Base-by-base conservation (phyloP, 2,888 invertebrate genomes). In the Elmis aenea region DNA sequence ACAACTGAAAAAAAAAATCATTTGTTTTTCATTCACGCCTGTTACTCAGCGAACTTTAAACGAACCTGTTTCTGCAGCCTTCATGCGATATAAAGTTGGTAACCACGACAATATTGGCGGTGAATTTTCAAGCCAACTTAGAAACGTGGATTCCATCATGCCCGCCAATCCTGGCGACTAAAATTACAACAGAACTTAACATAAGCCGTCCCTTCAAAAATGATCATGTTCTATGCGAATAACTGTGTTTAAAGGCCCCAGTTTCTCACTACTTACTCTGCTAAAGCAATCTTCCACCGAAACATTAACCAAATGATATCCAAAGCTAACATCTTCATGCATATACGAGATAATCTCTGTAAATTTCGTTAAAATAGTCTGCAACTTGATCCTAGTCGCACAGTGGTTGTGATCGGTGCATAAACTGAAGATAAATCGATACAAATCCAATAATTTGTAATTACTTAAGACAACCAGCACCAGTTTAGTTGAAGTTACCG, bases 331-430 rank as follows among this genome's bases (percentile, higher is more conserved):
- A 43, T 72, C 72, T 60, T 79, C 79, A 24, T 80, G 81, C 22
- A 85, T 63, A 61, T 77, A 79, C 46, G 73, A 71, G 54, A 76
- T 65, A 62, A 77, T 52, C 68, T 77, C 69, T 5, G 77, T 74
- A 13, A 86, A 67, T 59, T 81, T 78, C 10, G 72, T 67, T 41
- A 88, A 62, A 32, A 87, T 62, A 1, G 73, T 70, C 2, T 77
- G 72, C 29, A 88, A 66, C 16, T 79, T 69, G 30, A 75, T 71
- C 29, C 78, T 75, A 0, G 81, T 79, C 26, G 85, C 75, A 48
- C 83, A 85, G 20, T 83, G 81, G 57, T 85, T 85, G 55, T 85
- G 83, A 61, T 86, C 85, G 1, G 83, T 77, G 53, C 82, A 73
- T 51, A 83, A 78, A 51, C 76, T 74, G 57, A 84, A 85, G 27